Evolutionary conservation across 1,140 invertebrate genomes (phyloP), one percentile per base, ranked within the genome.

Genomic region (Palaemon carinicauda): DNA sequence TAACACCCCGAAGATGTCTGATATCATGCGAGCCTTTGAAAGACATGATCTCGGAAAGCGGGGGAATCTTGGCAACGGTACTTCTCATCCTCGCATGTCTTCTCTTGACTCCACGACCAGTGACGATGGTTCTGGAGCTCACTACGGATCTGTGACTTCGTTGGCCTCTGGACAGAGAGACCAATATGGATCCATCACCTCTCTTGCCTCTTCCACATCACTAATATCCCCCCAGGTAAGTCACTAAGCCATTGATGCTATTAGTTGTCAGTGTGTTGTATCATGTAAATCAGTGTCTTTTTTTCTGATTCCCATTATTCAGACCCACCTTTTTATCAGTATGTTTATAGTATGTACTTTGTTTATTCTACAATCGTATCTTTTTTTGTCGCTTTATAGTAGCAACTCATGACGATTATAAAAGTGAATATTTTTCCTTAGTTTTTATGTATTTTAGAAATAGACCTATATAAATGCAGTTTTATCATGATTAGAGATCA

Each of bases 121-220:
- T 88, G 93, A 93, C 69, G 92, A 93, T 53, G 92, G 91, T 31
- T 91, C 88, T 88, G 90, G 56, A 87, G 90, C 73, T 89, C 91
- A 79, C 51, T 92, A 92, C 79, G 92, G 91, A 5, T 92, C 92
- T 9, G 89, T 91, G 19, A 91, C 90, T 10, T 91, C 90, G 29
- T 89, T 91, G 14, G 90, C 91, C 15, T 91, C 91, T 2, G 90
- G 90, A 5, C 88, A 89, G 33, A 91, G 91, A 60, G 92, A 93
- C 88, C 94, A 94, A 74, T 94, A 94, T 90, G 94, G 93, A 17
- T 94, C 93, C 88, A 93, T 94, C 85, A 94, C 93, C 5, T 94
- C 94, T 3, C 88, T 94, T 7, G 93, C 94, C 0, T 94, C 93
- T 15, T 93, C 93, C 50, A 94, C 94, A 0, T 94, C 94, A 86